phyloP scores from a whole-genome alignment of 1,140 invertebrate genomes.

The Drosophila takahashii region DNA sequence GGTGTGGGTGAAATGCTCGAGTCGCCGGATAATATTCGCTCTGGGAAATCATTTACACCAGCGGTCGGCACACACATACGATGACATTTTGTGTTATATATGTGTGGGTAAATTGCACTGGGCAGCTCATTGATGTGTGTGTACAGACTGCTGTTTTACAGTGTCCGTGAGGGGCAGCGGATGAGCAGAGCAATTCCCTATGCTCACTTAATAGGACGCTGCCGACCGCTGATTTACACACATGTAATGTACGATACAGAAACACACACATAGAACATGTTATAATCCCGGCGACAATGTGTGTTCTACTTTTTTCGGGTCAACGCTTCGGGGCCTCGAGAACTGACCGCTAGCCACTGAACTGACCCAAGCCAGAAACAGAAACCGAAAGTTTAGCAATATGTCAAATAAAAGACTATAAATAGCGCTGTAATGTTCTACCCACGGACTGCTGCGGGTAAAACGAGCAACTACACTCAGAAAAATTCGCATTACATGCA shows the following conservation, averaged over 20 bases:
- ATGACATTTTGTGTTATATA: no score
- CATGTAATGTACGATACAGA: not conserved
- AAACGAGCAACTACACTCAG: slow-evolving; percentile 18
- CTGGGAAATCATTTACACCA: no score
- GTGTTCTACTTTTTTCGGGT: slow-evolving; percentile 68
- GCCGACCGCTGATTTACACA: slow-evolving; percentile 44
- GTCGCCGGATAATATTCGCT: slow-evolving; percentile 19
- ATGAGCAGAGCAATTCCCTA: no score
- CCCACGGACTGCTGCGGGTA: slow-evolving; percentile 11
- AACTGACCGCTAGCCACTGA: slow-evolving; percentile 40
- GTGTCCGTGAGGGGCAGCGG: no score
- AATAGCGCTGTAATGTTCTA: slow-evolving; percentile 56
- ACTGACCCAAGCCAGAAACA: slow-evolving; percentile 35
- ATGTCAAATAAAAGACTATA: slow-evolving; percentile 67
- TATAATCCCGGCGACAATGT: slow-evolving; percentile 32
- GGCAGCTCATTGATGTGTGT: no score
- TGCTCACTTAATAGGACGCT: no score
- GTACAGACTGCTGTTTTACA: no score
- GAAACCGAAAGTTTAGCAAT: slow-evolving; percentile 70
- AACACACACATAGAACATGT: slow-evolving; percentile 36
- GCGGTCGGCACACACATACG: no score
- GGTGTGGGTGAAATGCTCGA: not conserved
- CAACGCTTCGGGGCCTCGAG: slow-evolving; percentile 56
- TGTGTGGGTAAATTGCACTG: no score
- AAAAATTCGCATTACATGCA: not conserved